Base-by-base conservation (phyloP, 2,888 invertebrate species). In the Pedicia rivosa region DNA sequence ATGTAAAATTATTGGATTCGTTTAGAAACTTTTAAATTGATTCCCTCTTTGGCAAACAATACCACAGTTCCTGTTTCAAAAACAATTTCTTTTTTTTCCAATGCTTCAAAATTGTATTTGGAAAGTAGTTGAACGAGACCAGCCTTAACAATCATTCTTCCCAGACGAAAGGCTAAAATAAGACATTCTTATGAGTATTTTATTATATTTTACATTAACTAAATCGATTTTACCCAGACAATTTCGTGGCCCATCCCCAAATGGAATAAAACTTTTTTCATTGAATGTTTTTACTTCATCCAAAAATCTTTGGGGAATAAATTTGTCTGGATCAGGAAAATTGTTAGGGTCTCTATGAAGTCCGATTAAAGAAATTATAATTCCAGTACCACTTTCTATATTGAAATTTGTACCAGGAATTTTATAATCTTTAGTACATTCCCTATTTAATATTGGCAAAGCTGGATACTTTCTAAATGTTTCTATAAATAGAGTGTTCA, bases 381-480 rank as follows among this genome's bases (percentile, higher is more conserved):
- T 43, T 0, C 53, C 46, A 17, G 55, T 57, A 8, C 60, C 62
- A 43, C 57, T 55, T 10, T 51, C 50, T 10, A 64, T 50, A 5
- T 47, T 47, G 4, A 48, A 49, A 22, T 55, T 48, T 4, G 52
- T 52, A 22, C 51, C 50, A 2, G 61, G 57, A 20, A 64, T 43
- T 5, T 44, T 43, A 36, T 52, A 63, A 10, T 50, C 49, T 41
- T 55, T 51, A 12, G 56, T 55, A 37, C 64, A 65, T 35, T 52
- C 44, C 3, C 61, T 51, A 39, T 62, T 62, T 4, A 64, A 51
- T 9, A 58, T 46, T 3, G 62, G 54, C 5, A 60, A 48, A 2
- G 58, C 58, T 2, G 67, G 64, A 42, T 63, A 63, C 39, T 60
- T 57, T 25, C 67, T 52, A 2, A 64, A 32, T 1, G 57, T 56